These are phyloP conservation scores for Tachina grossa DNA, from an alignment of 2,888 invertebrate genomes.

Conservation along the genomic window DNA sequence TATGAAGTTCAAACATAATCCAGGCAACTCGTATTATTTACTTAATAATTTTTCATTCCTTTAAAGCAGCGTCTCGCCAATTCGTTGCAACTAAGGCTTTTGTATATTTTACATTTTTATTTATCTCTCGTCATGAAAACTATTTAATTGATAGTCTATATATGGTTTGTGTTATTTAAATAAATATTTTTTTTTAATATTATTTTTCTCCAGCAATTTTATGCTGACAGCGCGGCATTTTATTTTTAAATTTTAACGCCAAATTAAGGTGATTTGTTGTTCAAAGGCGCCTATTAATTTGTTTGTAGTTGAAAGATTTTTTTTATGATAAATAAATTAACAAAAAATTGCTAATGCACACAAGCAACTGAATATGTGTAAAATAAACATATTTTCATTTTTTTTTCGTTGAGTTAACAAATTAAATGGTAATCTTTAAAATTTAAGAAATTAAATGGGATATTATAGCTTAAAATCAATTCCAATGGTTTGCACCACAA, in stretches of 20 bases:
- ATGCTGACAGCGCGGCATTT: constrained; percentile 47
- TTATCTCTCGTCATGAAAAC: constrained; percentile 7
- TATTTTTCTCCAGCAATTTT: constrained; percentile 4
- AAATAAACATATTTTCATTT: neutral
- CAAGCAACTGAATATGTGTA: constrained; percentile 13
- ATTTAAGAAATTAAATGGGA: constrained; percentile 17
- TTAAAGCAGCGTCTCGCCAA: constrained; percentile 12
- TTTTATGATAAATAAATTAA: constrained; percentile 3
- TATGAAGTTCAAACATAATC: neutral
- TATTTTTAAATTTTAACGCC: constrained; percentile 18
- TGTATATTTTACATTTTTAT: constrained; percentile 9
- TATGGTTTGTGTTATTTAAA: constrained; percentile 29
- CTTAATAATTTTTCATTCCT: neutral
- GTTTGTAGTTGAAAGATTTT: constrained; percentile 14
- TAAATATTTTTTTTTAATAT: constrained; percentile 42
- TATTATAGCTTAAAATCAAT: constrained; percentile 8
- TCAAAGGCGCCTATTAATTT: constrained; percentile 50
- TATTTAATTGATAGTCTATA: constrained; percentile 48
- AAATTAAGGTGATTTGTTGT: constrained; percentile 51
- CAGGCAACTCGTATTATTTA: neutral
- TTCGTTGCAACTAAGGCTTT: constrained; percentile 23
- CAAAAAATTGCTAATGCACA: neutral
- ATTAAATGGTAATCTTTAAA: constrained; percentile 23
- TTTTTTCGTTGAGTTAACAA: constrained; percentile 6
- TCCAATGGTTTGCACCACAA: neutral